phyloP scores from a whole-genome alignment of 2,113 vertebrate species.

The Heliornis fulica region DNA sequence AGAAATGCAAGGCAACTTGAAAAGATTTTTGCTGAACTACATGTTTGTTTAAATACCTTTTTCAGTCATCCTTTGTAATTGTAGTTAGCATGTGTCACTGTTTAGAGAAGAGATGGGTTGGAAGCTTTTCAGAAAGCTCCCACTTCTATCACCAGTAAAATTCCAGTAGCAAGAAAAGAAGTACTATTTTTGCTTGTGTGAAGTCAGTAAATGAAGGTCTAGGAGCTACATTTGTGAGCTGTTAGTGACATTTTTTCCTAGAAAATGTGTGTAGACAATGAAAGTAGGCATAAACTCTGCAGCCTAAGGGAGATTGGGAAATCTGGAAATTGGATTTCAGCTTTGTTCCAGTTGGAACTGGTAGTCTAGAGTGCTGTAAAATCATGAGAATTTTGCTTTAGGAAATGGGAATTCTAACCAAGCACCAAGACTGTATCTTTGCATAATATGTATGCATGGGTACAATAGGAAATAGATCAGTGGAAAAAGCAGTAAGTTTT shows the following conservation, averaged over 20 bases:
- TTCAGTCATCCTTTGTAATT: neutral
- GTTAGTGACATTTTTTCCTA: neutral
- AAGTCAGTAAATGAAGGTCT: neutral
- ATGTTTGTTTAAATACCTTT: neutral
- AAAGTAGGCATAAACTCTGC: neutral
- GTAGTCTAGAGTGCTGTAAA: neutral
- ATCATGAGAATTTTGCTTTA: neutral
- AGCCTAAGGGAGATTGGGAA: neutral
- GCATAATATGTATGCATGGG: neutral
- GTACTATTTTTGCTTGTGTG: neutral
- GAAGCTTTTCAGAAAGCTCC: no score
- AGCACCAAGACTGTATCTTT: neutral
- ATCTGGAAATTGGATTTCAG: neutral
- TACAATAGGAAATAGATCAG: neutral
- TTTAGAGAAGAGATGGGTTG: no score
- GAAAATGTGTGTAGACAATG: neutral
- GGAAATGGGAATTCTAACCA: neutral
- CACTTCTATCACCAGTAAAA: neutral
- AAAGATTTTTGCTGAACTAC: neutral
- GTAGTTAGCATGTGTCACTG: neutral
- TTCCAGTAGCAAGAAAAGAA: neutral
- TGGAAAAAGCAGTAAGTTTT: neutral
- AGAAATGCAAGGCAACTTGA: neutral
- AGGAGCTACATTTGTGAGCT: neutral
- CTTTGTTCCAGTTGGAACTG: neutral